A percentile compares a stretch with the other conserved stretches of the same genome.
Conservation (phyloP, 2,888 invertebrate species). For the Sussaba pulchella region DNA sequence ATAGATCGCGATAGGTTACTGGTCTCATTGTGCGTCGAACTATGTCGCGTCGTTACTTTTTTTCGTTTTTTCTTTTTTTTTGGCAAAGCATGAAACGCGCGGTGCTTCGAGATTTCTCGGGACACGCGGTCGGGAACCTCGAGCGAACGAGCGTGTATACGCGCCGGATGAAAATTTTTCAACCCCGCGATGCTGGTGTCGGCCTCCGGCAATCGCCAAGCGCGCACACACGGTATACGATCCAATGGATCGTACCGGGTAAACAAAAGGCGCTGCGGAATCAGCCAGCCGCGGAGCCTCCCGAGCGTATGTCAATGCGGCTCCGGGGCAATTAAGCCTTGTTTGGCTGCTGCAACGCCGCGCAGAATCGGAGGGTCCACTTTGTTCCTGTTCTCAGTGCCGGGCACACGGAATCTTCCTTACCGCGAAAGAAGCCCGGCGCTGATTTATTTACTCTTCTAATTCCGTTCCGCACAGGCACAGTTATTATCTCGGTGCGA, state of each 20-base stretch:
- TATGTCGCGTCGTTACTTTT: background rate
- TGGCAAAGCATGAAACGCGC: background rate
- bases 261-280: conserved; percentile 73
- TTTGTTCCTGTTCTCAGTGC: conserved; percentile 61
- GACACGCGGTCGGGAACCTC: background rate
- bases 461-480: conserved; percentile 60
- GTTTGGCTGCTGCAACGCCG: conserved; percentile 74
- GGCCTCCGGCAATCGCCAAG: conserved; percentile 19
- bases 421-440: conserved; percentile 75
- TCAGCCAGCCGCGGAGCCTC: conserved; percentile 60
- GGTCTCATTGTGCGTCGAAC: too few relatives aligned
- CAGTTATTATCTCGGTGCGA: conserved; percentile 57
- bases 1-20: too few relatives aligned
- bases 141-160: conserved; percentile 4
- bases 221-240: background rate
- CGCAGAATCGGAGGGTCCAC: conserved; percentile 52
- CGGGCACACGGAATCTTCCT: conserved; percentile 50
- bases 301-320: conserved; percentile 77
- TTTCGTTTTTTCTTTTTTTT: background rate
- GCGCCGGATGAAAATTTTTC: conserved; percentile 38
- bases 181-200: conserved; percentile 19
- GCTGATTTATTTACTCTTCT: conserved; percentile 77
- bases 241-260: conserved; percentile 39
- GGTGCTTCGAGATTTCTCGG: background rate
- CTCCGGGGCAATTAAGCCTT: conserved; percentile 79